phyloP scores from a whole-genome alignment of 2,113 vertebrate genomes.

The Muntiacus muntjak region DNA sequence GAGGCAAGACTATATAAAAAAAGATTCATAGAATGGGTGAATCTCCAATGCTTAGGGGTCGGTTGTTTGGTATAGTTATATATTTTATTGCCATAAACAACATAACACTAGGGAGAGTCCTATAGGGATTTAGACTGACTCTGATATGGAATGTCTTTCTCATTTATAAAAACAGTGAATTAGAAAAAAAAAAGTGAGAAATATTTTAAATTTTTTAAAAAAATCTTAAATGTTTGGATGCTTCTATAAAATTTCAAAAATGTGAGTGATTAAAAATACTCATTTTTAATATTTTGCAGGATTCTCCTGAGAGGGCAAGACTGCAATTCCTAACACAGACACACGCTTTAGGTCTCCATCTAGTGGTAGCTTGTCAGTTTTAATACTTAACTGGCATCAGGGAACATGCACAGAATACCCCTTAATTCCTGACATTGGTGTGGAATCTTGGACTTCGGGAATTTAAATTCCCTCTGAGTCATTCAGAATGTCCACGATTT shows the following conservation, averaged over 20 bases:
- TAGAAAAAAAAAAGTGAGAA: background rate
- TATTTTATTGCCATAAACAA: slow-evolving; percentile 15
- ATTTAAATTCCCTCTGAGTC: background rate
- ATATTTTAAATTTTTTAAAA: background rate
- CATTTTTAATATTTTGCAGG: slow-evolving; percentile 29
- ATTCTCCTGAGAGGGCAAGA: slow-evolving; percentile 80
- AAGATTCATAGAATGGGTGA: background rate
- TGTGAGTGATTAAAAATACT: background rate
- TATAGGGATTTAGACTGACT: background rate
- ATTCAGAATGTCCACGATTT: background rate
- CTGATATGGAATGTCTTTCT: background rate
- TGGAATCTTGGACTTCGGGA: background rate
- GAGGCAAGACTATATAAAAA: background rate
- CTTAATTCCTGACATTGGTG: background rate
- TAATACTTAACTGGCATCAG: background rate
- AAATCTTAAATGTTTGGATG: background rate
- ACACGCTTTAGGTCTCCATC: slow-evolving; percentile 72
- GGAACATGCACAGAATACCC: background rate
- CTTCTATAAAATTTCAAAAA: slow-evolving; percentile 21
- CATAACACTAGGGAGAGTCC: slow-evolving; percentile 61
- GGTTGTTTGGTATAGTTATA: background rate
- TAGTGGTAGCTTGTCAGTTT: slow-evolving; percentile 75
- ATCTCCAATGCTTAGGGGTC: background rate
- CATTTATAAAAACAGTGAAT: background rate
- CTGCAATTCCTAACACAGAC: slow-evolving; percentile 66